Evolutionary conservation across 2,113 vertebrate species (phyloP), one percentile per base, ranked within the genome.

Genomic region (Notiomystis cincta): DNA sequence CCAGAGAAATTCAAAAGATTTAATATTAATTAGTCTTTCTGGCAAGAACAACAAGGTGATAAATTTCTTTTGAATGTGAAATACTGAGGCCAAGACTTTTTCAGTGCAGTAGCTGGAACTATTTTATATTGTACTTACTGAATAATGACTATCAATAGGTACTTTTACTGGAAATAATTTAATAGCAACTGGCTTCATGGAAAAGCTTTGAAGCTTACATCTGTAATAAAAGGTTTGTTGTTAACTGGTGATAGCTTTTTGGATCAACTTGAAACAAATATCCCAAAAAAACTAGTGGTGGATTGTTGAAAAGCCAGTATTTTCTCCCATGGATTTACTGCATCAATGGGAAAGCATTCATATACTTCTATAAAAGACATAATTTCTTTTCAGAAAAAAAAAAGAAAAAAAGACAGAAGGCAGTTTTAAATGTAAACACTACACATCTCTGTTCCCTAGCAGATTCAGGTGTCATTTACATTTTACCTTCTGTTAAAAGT

Each of bases 1-100:
- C 40, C 56, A 96, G 70, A 94, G 91, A 95, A 97, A 89, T 89
- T 97, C 4, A 94, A 92, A 94, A 81, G 69, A 91, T 96, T 95
- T 96, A 80, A 96, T 88, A 97, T 87, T 84, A 97, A 94, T 97
- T 96, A 89, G 51, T 80, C 75, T 70, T 94, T 95, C 84, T 94
- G 83, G 69, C 71, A 96, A 76, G 69, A 88, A 87, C 44, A 94
- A 96, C 60, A 38, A 70, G 90, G 93, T 93, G 85, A 96, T 94
- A 44, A 86, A 66, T 94, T 75, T 93, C 16, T 93, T 98, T 81
- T 89, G 69, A 70, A 79, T 51, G 35, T 85, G 69, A 92, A 94
- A 93, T 79, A 91, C 31, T 44, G 60, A 89, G 67, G 67, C 50
- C 61, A 60, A 82, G 76, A 75, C 13, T 75, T 81, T 94, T 96